Conservation (phyloP, 2,888 invertebrate genomes). For the Julus scandinavius region DNA sequence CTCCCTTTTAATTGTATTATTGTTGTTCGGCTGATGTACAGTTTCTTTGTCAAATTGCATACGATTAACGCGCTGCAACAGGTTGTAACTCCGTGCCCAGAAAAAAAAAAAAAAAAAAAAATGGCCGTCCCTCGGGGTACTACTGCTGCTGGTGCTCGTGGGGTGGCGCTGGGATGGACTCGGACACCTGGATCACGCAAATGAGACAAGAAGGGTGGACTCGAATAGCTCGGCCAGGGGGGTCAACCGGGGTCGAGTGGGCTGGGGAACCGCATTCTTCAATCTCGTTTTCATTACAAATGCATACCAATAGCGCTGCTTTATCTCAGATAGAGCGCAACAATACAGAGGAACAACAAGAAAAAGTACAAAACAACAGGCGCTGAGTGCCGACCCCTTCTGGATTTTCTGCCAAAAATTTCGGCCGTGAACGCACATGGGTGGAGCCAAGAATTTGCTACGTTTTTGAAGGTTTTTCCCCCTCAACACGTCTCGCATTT, state of each 20-base stretch:
- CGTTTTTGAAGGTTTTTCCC: constrained; percentile 14
- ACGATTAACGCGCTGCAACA: constrained; percentile 28
- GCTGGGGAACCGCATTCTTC: constrained; percentile 39
- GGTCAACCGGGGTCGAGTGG: constrained; percentile 33
- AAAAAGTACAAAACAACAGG: constrained; percentile 10
- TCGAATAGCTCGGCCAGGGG: constrained; percentile 24
- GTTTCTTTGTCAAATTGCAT: constrained; percentile 33
- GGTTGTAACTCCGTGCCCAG: neutral
- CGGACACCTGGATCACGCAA: constrained; percentile 33
- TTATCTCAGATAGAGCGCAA: constrained; percentile 30
- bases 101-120: neutral
- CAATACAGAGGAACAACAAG: constrained; percentile 28
- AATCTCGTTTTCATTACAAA: constrained; percentile 49
- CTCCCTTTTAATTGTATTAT: constrained; percentile 27
- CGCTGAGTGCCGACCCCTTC: constrained; percentile 9
- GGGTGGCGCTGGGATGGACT: constrained; percentile 27
- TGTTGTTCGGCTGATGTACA: constrained; percentile 21
- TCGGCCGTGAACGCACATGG: neutral
- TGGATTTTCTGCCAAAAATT: neutral
- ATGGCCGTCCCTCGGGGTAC: constrained; percentile 4
- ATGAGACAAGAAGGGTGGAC: constrained; percentile 33
- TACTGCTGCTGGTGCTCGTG: neutral
- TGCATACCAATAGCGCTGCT: constrained; percentile 50
- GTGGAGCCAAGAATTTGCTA: constrained; percentile 27
- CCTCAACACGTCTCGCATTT: neutral